phyloP scores from a whole-genome alignment of 2,113 vertebrate genomes.

The Uropsilus gracilis region DNA sequence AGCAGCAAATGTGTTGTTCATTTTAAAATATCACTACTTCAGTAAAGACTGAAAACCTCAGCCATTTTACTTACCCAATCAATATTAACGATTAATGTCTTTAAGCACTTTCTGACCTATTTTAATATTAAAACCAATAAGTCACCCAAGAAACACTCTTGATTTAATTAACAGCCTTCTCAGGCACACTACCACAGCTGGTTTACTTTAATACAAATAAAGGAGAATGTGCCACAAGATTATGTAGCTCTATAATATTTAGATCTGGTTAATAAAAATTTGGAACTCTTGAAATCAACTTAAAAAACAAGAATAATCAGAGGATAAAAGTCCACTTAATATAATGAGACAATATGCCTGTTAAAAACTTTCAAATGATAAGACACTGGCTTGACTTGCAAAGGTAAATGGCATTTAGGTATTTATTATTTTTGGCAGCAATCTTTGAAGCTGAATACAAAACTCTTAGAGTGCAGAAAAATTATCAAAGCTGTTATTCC shows the following conservation, averaged over 20 bases:
- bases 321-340: slow-evolving; percentile 66
- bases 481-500: slow-evolving; percentile 62
- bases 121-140: slow-evolving; percentile 9
- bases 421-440: slow-evolving; percentile 57
- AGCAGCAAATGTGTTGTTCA: background rate
- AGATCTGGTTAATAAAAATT: slow-evolving; percentile 53
- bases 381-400: slow-evolving; percentile 19
- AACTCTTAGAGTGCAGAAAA: slow-evolving; percentile 50
- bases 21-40: background rate
- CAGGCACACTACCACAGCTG: background rate
- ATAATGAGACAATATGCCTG: slow-evolving; percentile 54
- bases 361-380: background rate
- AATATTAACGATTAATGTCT: slow-evolving; percentile 1
- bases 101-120: background rate
- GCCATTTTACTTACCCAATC: background rate
- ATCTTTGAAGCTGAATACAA: slow-evolving; percentile 44
- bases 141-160: slow-evolving; percentile 31
- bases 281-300: slow-evolving; percentile 54
- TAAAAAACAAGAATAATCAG: slow-evolving; percentile 51
- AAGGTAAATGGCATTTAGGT: slow-evolving; percentile 52
- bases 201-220: slow-evolving; percentile 45
- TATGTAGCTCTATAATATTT: slow-evolving; percentile 46
- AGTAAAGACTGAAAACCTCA: background rate
- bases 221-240: background rate
- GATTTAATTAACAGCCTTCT: slow-evolving; percentile 14